Conservation (phyloP, 1,140 invertebrate species). For the Anagrus nilaparvatae region DNA sequence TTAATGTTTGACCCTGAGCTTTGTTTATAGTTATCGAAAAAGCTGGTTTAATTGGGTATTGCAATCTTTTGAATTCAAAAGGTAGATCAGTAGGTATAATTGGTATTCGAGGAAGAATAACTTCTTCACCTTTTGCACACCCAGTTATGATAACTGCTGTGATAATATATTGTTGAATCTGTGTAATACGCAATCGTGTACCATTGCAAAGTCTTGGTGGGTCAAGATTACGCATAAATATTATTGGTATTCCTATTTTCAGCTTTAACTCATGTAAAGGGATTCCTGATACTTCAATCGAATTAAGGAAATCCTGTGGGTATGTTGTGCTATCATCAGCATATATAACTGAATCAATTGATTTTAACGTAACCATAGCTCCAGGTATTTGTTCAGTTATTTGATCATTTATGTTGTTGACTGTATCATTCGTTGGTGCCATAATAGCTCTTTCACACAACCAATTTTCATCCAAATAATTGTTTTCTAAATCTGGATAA, state of each 20-base stretch:
- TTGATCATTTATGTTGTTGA: conserved; percentile 26
- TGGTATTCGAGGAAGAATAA: no score
- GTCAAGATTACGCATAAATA: conserved; percentile 37
- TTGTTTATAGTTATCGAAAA: no score
- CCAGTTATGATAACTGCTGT: no score
- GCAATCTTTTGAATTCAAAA: no score
- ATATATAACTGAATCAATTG: conserved; percentile 29
- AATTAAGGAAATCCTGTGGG: conserved; percentile 38
- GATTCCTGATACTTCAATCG: conserved; percentile 31
- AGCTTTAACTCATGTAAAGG: conserved; percentile 33
- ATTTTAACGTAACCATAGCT: conserved; percentile 27
- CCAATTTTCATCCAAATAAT: conserved; percentile 32
- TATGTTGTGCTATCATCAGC: conserved; percentile 31
- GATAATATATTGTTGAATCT: no score
- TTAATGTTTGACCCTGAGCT: no score
- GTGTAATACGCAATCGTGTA: conserved; percentile 34
- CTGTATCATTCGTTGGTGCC: conserved; percentile 22
- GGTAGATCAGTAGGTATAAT: no score
- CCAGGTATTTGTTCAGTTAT: conserved; percentile 26
- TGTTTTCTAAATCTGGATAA: conserved; percentile 23
- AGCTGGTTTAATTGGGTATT: no score
- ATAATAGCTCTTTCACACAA: conserved; percentile 30
- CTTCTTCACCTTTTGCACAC: no score
- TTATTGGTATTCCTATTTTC: conserved; percentile 36
- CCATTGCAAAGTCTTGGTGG: conserved; percentile 39